Base-by-base conservation (phyloP, 1,140 invertebrate genomes). In the Bursaphelenchus mucronatus region DNA sequence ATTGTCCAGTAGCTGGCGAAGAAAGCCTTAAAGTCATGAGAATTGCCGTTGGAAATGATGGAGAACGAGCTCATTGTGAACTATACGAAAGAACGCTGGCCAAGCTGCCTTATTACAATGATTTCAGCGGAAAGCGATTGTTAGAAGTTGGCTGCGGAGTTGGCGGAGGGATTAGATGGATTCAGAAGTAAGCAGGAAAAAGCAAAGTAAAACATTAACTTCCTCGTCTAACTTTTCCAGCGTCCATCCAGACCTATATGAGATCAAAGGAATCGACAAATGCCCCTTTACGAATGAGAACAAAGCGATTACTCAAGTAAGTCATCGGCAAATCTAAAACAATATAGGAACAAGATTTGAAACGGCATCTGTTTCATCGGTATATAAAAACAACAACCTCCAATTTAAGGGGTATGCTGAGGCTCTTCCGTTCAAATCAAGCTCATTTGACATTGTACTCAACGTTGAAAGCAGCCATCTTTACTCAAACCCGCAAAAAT, bases 401-500 rank as follows among this genome's bases (percentile, higher is more conserved):
- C 11, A 57, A 11, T 58, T 73, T 13, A 4, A 72, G n/a, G 69
- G 63, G 9, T 19, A 58, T 49, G 68, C 68, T 8, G 61, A 73
- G 40, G 45, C 59, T 19, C 11, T 73, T 4, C 68, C 68, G 9
- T 68, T 73, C 43, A 17, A 39, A 19, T 17, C 15, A n/a, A 11
- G 11, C 45, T 45, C 45, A 10, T 68, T 73, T 15, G 68, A 70
- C 44, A 52, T 70, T 11, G 40, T 70, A 13, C 15, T 73, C 9
- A 70, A 70, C 51, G 51, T 70, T n/a, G 68, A 70, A 17, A 73
- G 70, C 45, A 70, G 68, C 55, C 68, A 70, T 55, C 52, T 70
- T 13, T 70, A 70, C 49, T 13, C 51, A 9, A 59, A 72, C 15
- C 41, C 43, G 8, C 15, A 52, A 40, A 53, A 43, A 41, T 70